phyloP scores from a whole-genome alignment of 1,140 invertebrate genomes.

The Neodiprion lecontei region DNA sequence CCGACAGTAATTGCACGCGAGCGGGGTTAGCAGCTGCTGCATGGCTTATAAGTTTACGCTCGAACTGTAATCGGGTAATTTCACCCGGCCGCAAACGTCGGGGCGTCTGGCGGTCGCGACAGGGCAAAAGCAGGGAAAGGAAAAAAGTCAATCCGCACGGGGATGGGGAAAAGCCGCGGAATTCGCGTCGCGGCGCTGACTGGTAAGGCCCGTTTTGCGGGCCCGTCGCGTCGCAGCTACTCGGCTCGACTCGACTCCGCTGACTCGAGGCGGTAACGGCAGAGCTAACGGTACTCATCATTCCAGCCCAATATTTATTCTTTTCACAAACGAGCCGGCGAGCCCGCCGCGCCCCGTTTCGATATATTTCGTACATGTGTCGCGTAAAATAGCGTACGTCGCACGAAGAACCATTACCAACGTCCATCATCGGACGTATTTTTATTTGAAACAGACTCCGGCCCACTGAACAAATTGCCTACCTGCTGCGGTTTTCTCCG shows the following conservation, averaged over 20 bases:
- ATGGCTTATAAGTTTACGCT: no score
- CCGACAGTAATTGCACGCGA: no score
- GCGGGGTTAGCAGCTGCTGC: no score
- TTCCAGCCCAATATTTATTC: conserved; percentile 59
- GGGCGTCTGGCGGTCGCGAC: no score
- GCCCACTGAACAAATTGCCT: not conserved
- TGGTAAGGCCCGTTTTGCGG: not conserved
- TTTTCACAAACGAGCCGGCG: conserved; percentile 40
- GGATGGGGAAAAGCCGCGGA: not conserved
- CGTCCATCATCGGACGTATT: not conserved
- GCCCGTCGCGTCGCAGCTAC: not conserved
- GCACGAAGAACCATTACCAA: not conserved
- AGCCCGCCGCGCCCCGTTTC: not conserved
- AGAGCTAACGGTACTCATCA: conserved; percentile 57
- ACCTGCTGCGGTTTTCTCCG: not conserved
- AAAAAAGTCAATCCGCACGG: not conserved
- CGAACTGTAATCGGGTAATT: no score
- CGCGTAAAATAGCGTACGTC: conserved; percentile 9
- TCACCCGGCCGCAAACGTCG: no score
- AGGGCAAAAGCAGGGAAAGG: no score
- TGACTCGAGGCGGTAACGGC: conserved; percentile 60
- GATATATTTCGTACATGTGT: conserved; percentile 10
- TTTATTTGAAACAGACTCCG: conserved; percentile 22
- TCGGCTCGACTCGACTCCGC: conserved; percentile 12
- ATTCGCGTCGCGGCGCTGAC: not conserved